A percentile compares a stretch with the other conserved stretches of the same genome.
These are phyloP conservation scores for Drosophila ezoana DNA, from an alignment of 2,888 invertebrate species.

Conservation along the genomic window DNA sequence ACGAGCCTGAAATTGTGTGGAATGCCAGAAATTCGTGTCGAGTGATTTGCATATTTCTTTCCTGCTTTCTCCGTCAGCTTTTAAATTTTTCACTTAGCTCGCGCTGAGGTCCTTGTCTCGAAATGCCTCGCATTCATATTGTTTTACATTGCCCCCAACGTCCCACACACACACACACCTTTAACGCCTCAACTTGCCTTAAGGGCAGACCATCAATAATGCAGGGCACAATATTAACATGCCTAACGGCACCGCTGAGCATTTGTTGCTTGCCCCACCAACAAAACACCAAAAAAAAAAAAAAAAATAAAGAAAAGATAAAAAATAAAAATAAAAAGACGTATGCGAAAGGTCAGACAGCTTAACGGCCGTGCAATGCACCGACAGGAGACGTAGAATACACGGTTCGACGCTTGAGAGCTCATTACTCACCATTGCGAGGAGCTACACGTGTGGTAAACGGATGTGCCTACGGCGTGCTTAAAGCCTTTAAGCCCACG, in stretches of 20 bases:
- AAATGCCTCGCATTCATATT: constrained; percentile 23
- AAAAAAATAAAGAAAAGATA: not conserved
- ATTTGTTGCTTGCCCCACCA: constrained; percentile 25
- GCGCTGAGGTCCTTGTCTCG: constrained; percentile 12
- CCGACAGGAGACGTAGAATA: constrained; percentile 2
- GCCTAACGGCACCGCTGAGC: constrained; percentile 43
- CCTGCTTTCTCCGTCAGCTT: not conserved
- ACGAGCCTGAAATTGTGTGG: constrained; percentile 23
- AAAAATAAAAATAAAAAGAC: not conserved
- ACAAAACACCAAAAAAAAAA: not conserved
- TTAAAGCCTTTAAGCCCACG: constrained; percentile 33
- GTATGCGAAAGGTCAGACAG: constrained; percentile 45
- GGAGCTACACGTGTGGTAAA: constrained; percentile 14
- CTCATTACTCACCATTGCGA: constrained; percentile 54
- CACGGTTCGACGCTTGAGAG: constrained; percentile 31
- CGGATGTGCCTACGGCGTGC: constrained; percentile 18
- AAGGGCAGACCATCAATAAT: constrained; percentile 38
- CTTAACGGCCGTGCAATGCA: constrained; percentile 32
- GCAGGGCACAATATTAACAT: constrained; percentile 52
- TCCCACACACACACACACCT: constrained; percentile 11
- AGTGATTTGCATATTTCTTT: constrained; percentile 67
- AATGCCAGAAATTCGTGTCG: constrained; percentile 39
- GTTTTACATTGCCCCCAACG: constrained; percentile 21
- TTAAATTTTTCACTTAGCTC: constrained; percentile 24
- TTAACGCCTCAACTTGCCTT: not conserved